These are phyloP conservation scores for Xyrauchen texanus DNA, from an alignment of 2,113 vertebrate genomes.

Conservation along the genomic window DNA sequence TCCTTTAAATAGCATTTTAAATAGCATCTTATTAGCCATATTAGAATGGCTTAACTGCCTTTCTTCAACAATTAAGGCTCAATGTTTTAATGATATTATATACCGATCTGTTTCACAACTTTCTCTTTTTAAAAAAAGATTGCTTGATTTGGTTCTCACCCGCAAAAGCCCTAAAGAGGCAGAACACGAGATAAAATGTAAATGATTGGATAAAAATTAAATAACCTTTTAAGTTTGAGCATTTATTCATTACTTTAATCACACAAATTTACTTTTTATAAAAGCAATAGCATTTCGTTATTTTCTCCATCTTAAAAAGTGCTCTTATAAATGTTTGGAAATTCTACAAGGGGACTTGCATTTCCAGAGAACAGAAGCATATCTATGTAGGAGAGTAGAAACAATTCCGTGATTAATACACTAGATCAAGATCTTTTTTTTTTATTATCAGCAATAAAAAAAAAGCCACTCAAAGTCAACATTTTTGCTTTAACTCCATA, in stretches of 20 bases:
- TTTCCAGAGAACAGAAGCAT: not conserved
- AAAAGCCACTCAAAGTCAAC: not conserved
- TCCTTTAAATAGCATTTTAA: slow-evolving; percentile 1
- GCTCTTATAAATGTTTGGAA: not conserved
- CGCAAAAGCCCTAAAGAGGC: slow-evolving; percentile 6
- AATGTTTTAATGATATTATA: slow-evolving; percentile 42
- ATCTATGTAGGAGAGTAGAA: no score
- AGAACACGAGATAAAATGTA: slow-evolving; percentile 8
- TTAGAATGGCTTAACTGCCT: not conserved
- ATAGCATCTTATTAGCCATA: slow-evolving; percentile 16
- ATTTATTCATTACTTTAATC: slow-evolving; percentile 44
- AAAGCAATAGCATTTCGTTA: slow-evolving; percentile 10
- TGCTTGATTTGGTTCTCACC: slow-evolving; percentile 20
- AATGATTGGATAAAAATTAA: not conserved
- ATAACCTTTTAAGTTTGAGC: slow-evolving; percentile 27
- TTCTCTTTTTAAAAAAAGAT: slow-evolving; percentile 28
- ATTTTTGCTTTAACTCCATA: no score
- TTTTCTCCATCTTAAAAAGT: slow-evolving; percentile 5
- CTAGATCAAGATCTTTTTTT: not conserved
- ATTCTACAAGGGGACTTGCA: slow-evolving; percentile 7
- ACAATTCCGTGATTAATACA: not conserved
- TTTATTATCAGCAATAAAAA: not conserved
- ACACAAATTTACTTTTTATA: slow-evolving; percentile 21
- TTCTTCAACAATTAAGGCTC: slow-evolving; percentile 39
- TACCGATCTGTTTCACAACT: not conserved